Conservation (phyloP, 2,113 vertebrate species). For the Lonchura striata region DNA sequence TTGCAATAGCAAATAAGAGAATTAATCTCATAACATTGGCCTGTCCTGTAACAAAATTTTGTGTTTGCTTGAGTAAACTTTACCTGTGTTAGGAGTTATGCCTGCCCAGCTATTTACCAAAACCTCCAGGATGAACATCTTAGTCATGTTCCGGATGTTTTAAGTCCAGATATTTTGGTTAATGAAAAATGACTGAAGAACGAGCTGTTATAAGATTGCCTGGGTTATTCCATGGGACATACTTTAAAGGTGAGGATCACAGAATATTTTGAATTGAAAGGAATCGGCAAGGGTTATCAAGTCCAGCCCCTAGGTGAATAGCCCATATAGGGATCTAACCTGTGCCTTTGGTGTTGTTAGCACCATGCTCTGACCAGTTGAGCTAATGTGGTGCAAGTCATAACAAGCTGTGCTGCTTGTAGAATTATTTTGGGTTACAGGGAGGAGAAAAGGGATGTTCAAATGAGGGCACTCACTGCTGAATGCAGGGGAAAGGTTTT, state of each 20-base stretch:
- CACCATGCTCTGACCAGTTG: neutral
- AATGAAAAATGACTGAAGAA: neutral
- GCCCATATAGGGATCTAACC: neutral
- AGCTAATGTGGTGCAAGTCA: neutral
- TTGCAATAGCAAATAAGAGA: neutral
- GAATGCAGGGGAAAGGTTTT: neutral
- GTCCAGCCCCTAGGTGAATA: neutral
- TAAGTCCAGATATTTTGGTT: neutral
- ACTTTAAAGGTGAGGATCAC: neutral
- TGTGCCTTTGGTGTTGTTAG: neutral
- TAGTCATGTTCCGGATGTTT: neutral
- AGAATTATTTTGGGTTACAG: neutral
- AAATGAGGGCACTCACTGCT: slow-evolving; percentile 3
- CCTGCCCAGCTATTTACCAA: neutral
- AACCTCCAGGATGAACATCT: neutral
- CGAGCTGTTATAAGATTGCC: neutral
- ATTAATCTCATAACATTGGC: neutral
- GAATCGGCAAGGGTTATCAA: neutral
- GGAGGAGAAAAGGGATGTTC: neutral
- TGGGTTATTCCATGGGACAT: neutral
- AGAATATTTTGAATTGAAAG: neutral
- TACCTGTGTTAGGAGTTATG: neutral
- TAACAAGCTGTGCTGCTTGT: neutral
- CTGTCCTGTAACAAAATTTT: neutral
- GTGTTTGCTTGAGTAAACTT: neutral